Evolutionary conservation across 2,113 vertebrate genomes (phyloP).

Genomic region (Limanda limanda): DNA sequence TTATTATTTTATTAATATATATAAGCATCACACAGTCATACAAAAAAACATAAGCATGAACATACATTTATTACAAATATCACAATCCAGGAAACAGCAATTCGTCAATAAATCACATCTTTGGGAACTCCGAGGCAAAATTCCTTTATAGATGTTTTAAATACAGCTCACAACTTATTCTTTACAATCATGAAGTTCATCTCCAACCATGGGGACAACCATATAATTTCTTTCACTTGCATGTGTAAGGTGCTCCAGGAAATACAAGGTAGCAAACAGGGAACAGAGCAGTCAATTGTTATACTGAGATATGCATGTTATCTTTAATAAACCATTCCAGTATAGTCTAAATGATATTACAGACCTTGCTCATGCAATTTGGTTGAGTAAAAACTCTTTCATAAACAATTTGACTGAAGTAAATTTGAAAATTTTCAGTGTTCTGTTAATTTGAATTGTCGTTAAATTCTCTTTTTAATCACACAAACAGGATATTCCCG

Average conservation of each 20-base stretch:
- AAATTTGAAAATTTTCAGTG: background rate
- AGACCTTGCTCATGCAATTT: slow-evolving; percentile 53
- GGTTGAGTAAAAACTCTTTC: slow-evolving; percentile 11
- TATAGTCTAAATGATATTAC: slow-evolving; percentile 48
- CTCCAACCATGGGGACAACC: slow-evolving; percentile 30
- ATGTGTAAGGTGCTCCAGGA: slow-evolving; percentile 68
- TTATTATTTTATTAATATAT: background rate
- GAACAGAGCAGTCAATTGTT: slow-evolving; percentile 22
- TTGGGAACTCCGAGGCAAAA: slow-evolving; percentile 82
- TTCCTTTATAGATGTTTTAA: slow-evolving; percentile 79
- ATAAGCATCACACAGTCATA: slow-evolving; percentile 26
- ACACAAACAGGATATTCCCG: slow-evolving; percentile 48
- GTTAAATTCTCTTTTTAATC: slow-evolving; percentile 5
- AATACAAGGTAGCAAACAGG: slow-evolving; percentile 49
- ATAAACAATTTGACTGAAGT: slow-evolving; percentile 42
- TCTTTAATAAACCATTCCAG: slow-evolving; percentile 39
- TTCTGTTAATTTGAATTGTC: slow-evolving; percentile 29
- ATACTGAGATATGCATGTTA: slow-evolving; percentile 42
- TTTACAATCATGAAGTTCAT: slow-evolving; percentile 53
- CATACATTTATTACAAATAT: slow-evolving; percentile 87
- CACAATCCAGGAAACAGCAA: slow-evolving; percentile 80
- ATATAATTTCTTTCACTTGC: slow-evolving; percentile 34
- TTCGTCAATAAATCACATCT: slow-evolving; percentile 86
- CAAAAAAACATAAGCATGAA: slow-evolving; percentile 75
- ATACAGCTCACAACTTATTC: slow-evolving; percentile 56